A percentile compares a stretch with the other conserved stretches of the same genome.
Evolutionary conservation across 2,113 vertebrate genomes (phyloP).

Genomic region (Phalacrocorax aristotelis): DNA sequence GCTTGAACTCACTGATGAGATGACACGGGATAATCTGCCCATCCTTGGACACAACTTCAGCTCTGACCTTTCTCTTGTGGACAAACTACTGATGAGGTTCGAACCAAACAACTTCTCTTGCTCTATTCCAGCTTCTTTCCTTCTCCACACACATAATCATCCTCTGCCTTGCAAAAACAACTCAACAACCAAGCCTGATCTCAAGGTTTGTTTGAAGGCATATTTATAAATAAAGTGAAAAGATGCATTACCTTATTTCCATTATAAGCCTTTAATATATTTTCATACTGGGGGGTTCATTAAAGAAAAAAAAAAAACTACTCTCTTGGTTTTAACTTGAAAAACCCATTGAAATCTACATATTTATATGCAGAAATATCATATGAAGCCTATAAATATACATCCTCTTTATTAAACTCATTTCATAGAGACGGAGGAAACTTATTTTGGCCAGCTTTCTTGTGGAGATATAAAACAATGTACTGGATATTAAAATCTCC

Average conservation of each 20-base stretch:
- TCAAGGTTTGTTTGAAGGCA: not conserved
- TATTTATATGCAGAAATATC: not conserved
- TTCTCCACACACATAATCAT: not conserved
- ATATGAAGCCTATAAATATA: not conserved
- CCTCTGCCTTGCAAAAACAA: not conserved
- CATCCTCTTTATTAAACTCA: not conserved
- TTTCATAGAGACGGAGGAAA: not conserved
- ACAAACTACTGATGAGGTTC: not conserved
- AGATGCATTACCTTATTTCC: not conserved
- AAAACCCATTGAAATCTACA: not conserved
- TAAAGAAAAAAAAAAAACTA: not conserved
- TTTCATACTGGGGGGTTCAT: not conserved
- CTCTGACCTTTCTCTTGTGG: not conserved
- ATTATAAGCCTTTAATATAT: not conserved
- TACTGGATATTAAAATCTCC: not conserved
- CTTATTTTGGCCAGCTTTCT: not conserved
- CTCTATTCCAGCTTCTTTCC: not conserved
- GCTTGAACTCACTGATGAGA: not conserved
- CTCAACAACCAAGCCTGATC: not conserved
- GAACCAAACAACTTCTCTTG: not conserved
- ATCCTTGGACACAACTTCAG: not conserved
- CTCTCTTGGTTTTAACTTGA: not conserved
- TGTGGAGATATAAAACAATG: not conserved
- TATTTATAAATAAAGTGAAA: not conserved
- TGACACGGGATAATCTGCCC: rapidly evolving